phyloP scores from a whole-genome alignment of 2,888 invertebrate genomes.

The Dolomedes plantarius region DNA sequence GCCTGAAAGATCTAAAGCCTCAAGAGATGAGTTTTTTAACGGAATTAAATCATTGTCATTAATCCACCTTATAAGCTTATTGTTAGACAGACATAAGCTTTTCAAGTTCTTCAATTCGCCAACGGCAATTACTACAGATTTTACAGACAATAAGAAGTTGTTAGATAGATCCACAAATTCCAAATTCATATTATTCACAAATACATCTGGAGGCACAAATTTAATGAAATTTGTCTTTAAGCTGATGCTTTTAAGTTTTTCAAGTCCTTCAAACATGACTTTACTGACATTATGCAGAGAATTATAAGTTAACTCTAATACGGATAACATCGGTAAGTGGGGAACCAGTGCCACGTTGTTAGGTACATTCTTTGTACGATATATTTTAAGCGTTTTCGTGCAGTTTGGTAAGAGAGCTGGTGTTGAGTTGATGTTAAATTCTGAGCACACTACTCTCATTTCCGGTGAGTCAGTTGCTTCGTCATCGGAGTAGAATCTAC shows the following conservation, averaged over 20 bases:
- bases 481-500: neutral
- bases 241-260: neutral
- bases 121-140: neutral
- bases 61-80: constrained; percentile 2
- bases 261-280: neutral
- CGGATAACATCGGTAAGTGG: neutral
- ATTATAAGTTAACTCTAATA: neutral
- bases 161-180: neutral
- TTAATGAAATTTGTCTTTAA: neutral
- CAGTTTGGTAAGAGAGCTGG: neutral
- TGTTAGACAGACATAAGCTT: neutral
- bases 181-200: neutral
- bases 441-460: neutral
- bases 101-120: neutral
- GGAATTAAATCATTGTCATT: neutral
- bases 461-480: too few relatives aligned
- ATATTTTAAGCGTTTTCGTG: neutral
- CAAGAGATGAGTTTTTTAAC: neutral
- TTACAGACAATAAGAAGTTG: constrained; percentile 7
- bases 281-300: neutral
- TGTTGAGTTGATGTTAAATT: neutral
- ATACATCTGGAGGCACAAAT: neutral
- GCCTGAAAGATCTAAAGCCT: constrained; percentile 2
- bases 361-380: neutral
- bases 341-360: constrained; percentile 1